Evolutionary conservation across 2,888 invertebrate species (phyloP).

Genomic region (Fragum whitleyi): DNA sequence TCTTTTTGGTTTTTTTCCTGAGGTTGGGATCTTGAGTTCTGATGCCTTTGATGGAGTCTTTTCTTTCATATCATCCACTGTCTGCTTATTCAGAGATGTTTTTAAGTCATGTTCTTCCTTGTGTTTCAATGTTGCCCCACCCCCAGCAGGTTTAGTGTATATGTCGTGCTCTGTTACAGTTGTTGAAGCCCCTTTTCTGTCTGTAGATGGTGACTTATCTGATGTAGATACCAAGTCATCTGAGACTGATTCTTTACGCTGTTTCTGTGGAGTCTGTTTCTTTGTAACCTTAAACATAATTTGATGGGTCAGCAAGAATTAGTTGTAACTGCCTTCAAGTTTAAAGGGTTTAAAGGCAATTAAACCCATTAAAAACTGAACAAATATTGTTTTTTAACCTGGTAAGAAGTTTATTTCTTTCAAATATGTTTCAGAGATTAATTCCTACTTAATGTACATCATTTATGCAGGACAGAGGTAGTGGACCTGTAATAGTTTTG

Average conservation of each 20-base stretch:
- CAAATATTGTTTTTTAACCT: too few species aligned
- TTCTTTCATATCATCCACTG: background rate
- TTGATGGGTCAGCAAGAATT: slow-evolving; percentile 15
- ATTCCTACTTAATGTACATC: too few species aligned
- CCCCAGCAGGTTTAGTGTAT: background rate
- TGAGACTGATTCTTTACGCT: slow-evolving; percentile 43
- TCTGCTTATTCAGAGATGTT: background rate
- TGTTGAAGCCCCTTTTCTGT: background rate
- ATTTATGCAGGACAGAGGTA: too few species aligned
- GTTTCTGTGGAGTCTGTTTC: slow-evolving; percentile 61
- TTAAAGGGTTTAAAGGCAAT: too few species aligned
- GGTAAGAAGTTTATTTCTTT: too few species aligned
- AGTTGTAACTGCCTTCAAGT: too few species aligned
- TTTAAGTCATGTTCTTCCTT: background rate
- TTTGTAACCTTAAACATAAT: slow-evolving; percentile 40
- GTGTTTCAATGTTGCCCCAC: background rate
- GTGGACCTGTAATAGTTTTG: too few species aligned
- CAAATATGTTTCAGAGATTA: too few species aligned
- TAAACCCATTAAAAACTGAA: too few species aligned
- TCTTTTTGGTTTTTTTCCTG: slow-evolving; percentile 49
- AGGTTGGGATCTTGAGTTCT: slow-evolving; percentile 14
- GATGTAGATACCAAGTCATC: background rate
- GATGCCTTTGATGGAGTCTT: background rate
- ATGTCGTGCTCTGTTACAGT: background rate
- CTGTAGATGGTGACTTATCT: background rate